Base-by-base conservation (phyloP, 2,888 invertebrate genomes). In the Drosophila multiciliata region DNA sequence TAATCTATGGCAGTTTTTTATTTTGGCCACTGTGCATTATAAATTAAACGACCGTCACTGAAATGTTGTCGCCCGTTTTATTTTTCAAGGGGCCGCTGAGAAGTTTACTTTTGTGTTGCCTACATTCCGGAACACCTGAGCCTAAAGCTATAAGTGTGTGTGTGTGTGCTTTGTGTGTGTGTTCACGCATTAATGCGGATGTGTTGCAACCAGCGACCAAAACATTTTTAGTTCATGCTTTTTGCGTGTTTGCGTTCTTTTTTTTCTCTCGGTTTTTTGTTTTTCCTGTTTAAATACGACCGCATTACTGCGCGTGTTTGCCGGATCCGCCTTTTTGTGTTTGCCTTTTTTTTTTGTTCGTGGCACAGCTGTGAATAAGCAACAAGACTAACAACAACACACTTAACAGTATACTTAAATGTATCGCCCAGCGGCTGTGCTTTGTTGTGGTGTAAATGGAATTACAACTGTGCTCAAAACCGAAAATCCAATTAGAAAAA, bases 381-480 rank as follows among this genome's bases (percentile, higher is more conserved):
- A 64, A 70, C 54, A 63, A 49, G 57, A 64, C 53, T 48, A 60
- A 52, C 50, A 73, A 61, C 58, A 77, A 64, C 62, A 66, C 85
- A 75, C 72, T 75, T 73, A 84, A 83, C 89, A 87, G 80, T 83
- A 71, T 90, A 74, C 82, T 90, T 87, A 89, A 84, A 90, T 90
- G 78, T 64, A 63, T 72, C 54, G 57, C 60, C 65, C 76, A 65
- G 75, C 35, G 66, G 67, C 17, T 49, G 12, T 72, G 67, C 69
- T 32, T 8, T 82, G 78, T 33, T 66, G 68, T 66, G 75, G 79
- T 84, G 85, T 84, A 90, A 90, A 90, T 85, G 75, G 87, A 89
- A 86, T 87, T 90, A 90, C 90, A 87, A 79, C 79, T 71, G 73
- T 79, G 89, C 89, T 89, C 87, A 89, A 90, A 87, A 77, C 88